Base-by-base conservation (phyloP, 1,140 invertebrate genomes). In the Rhopalosiphum padi region DNA sequence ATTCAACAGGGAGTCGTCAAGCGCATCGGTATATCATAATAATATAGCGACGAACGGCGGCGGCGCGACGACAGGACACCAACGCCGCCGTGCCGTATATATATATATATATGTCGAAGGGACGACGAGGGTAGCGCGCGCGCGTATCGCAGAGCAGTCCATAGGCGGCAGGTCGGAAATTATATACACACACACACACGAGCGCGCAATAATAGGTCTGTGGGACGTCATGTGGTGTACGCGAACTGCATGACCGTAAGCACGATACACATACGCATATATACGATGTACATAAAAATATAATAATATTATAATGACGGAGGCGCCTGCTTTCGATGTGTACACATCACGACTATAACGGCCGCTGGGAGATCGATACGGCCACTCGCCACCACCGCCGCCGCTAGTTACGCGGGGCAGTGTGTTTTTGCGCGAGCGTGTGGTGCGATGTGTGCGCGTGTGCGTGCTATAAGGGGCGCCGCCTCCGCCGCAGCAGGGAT, bases 1-100 rank as follows among this genome's bases (percentile, higher is more conserved):
- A 89, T 53, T 89, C 87, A 89, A 89, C 87, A 89, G 87, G 87
- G 87, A 88, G 30, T 51, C 46, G 46, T 51, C 86, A n/a, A 68
- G 46, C 46, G 15, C 46, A 21, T 48, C 86, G 30, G 86, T 51
- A n/a, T n/a, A 68, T 60, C 25, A 23, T 37, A 37, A 37, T 22
- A 37, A 41, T 83, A n/a, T n/a, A 82, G 11, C 68, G 68, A 18
- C n/a, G 30, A 68, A 35, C 21, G 68, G 68, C n/a, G 68, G 68
- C 68, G 68, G 82, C 5, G 35, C 35, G 83, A 85, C 41, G 83
- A 82, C 77, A 82, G 77, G 77, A 37, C 83, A 21, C 77, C 9
- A 43, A 8, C 37, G 41, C 37, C 9, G 37, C 35, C 9, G 9
- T 41, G 83, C 25, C 7, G 23, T 23, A 37, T 37, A n/a, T n/a